These are phyloP conservation scores for Urocitellus parryii DNA, from an alignment of 2,113 vertebrate genomes.

Conservation along the genomic window DNA sequence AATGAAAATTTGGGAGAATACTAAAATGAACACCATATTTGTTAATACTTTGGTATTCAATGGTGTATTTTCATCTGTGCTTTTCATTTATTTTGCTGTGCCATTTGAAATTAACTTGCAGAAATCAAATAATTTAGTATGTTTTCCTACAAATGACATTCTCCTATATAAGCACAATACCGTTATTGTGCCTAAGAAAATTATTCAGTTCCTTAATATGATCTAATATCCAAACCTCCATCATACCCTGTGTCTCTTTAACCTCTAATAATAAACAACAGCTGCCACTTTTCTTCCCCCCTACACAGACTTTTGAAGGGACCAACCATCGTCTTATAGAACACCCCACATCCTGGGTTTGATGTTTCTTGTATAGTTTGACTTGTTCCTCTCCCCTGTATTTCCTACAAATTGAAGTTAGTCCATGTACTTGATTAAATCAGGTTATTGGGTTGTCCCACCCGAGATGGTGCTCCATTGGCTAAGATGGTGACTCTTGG, in stretches of 20 bases:
- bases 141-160: not conserved
- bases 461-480: not conserved
- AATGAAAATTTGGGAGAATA: not conserved
- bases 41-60: not conserved
- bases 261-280: not conserved
- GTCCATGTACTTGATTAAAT: not conserved
- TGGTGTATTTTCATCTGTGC: not conserved
- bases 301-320: not conserved
- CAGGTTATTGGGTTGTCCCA: not conserved
- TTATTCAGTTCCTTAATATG: not conserved
- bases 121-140: not conserved
- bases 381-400: not conserved
- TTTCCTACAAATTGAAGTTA: not conserved
- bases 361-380: not conserved
- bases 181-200: not conserved
- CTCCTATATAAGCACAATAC: not conserved
- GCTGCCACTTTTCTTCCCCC: not conserved
- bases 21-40: not conserved
- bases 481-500: not conserved
- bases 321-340: not conserved
- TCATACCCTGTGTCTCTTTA: not conserved
- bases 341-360: not conserved
- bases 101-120: slow-evolving; percentile 11
- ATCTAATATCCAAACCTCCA: not conserved
- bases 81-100: not conserved